phyloP scores from a whole-genome alignment of 2,113 vertebrate genomes.

The Pica pica region DNA sequence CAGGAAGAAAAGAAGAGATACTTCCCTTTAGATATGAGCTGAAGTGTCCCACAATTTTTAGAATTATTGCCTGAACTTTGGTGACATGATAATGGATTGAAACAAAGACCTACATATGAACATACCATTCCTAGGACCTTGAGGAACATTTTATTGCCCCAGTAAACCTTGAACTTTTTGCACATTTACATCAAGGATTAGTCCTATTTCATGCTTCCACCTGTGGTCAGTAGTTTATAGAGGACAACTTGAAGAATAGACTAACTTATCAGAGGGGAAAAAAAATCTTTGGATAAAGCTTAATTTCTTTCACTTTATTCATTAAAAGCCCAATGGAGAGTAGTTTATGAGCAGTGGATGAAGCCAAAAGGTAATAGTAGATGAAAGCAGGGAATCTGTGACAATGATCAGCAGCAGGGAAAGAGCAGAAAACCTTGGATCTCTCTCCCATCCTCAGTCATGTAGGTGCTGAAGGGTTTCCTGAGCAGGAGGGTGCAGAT shows the following conservation, averaged over 20 bases:
- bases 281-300: not conserved
- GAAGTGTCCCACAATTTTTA: not conserved
- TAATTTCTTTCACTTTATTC: not conserved
- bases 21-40: not conserved
- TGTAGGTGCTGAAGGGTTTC: not conserved
- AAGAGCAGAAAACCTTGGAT: not conserved
- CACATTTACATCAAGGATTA: not conserved
- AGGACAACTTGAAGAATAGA: not conserved
- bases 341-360: not conserved
- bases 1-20: not conserved
- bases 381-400: not conserved
- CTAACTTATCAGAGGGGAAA: not conserved
- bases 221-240: not conserved
- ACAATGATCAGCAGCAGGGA: not conserved
- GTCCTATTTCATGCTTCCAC: not conserved
- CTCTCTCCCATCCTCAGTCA: not conserved
- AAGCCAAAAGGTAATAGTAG: not conserved
- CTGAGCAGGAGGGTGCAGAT: not conserved
- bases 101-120: not conserved
- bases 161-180: not conserved
- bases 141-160: not conserved
- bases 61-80: not conserved
- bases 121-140: not conserved
- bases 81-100: not conserved
- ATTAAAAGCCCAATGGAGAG: not conserved